These are phyloP conservation scores for Smutsia gigantea DNA, from an alignment of 2,797 vertebrate species.

Conservation along the genomic window DNA sequence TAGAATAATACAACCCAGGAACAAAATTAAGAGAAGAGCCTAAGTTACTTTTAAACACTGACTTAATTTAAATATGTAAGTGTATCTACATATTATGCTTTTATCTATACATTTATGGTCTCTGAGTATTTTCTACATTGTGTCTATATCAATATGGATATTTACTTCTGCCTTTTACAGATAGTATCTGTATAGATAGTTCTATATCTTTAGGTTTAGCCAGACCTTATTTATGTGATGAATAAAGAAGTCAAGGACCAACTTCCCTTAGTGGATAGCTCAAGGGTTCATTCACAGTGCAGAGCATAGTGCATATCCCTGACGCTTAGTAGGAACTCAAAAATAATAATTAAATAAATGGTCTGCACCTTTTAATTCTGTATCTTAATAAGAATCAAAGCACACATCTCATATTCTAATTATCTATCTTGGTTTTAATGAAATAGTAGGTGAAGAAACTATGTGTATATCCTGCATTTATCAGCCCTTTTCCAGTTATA, in stretches of 20 bases:
- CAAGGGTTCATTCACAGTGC: background rate
- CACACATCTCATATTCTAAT: background rate
- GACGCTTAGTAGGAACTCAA: background rate
- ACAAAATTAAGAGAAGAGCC: background rate
- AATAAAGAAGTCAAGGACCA: background rate
- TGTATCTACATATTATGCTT: background rate
- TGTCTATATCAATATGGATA: background rate
- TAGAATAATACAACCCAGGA: background rate
- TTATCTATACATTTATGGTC: background rate
- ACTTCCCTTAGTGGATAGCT: background rate
- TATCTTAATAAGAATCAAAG: background rate
- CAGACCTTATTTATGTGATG: background rate
- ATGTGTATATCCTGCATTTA: background rate
- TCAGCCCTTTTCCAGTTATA: background rate
- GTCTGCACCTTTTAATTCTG: background rate
- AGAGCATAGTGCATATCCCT: no score
- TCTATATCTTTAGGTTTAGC: background rate
- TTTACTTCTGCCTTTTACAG: background rate
- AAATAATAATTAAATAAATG: background rate
- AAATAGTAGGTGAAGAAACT: background rate
- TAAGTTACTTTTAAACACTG: background rate
- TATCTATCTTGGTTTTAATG: background rate
- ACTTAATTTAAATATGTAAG: background rate
- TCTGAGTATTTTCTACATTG: background rate
- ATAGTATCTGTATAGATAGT: no score